phyloP scores from a whole-genome alignment of 2,113 vertebrate genomes.

The Etheostoma cragini region DNA sequence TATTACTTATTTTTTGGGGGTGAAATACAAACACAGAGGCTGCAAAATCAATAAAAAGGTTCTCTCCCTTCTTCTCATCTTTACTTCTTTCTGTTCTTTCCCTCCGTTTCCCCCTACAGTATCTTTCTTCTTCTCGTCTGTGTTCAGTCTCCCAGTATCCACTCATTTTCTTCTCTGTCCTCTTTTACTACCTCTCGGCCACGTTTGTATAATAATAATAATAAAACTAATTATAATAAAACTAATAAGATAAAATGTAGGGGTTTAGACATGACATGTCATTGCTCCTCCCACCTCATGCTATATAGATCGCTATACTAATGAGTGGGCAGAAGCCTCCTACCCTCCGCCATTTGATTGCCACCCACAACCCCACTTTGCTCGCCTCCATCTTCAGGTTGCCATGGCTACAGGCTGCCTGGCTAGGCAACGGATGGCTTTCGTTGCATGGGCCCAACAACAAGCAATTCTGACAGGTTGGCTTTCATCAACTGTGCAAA shows the following conservation, averaged over 20 bases:
- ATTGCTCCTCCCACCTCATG: slow-evolving; percentile 60
- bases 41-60: slow-evolving; percentile 93
- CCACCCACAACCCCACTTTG: slow-evolving; percentile 66
- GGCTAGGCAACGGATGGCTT: slow-evolving; percentile 71
- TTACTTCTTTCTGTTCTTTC: slow-evolving; percentile 8
- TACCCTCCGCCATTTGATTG: slow-evolving; percentile 62
- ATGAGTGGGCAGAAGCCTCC: slow-evolving; percentile 72
- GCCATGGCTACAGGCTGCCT: slow-evolving; percentile 80
- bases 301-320: slow-evolving; percentile 51
- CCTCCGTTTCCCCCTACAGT: slow-evolving; percentile 21
- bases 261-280: slow-evolving; percentile 61
- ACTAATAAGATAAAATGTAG: slow-evolving; percentile 22
- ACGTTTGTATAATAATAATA: slow-evolving; percentile 43
- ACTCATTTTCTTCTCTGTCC: slow-evolving; percentile 30
- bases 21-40: slow-evolving; percentile 86
- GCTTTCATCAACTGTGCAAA: slow-evolving; percentile 74
- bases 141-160: slow-evolving; percentile 14
- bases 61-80: slow-evolving; percentile 78
- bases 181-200: slow-evolving; percentile 62
- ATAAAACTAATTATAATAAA: too few relatives aligned
- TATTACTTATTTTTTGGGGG: slow-evolving; percentile 66
- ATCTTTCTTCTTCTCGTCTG: slow-evolving; percentile 26
- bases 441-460: slow-evolving; percentile 75
- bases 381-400: slow-evolving; percentile 76
- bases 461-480: slow-evolving; percentile 71